Conservation (phyloP, 2,797 vertebrate species). For the Aythya fuligula region DNA sequence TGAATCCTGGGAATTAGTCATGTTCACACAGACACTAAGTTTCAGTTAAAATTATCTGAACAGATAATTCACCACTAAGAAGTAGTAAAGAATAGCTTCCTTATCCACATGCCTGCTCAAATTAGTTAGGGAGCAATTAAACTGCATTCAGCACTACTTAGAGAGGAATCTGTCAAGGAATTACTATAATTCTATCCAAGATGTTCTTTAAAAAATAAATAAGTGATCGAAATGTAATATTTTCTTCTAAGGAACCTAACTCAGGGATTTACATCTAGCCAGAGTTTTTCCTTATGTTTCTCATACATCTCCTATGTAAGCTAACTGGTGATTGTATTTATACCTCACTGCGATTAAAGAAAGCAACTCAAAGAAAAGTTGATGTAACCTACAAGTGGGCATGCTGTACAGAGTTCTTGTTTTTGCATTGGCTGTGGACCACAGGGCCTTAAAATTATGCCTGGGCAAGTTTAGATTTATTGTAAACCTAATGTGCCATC, state of each 20-base stretch:
- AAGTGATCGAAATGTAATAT: neutral
- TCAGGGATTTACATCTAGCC: neutral
- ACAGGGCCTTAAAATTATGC: neutral
- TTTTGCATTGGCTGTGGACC: neutral
- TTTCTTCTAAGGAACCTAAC: neutral
- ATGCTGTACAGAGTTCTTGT: accelerated
- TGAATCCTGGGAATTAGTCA: neutral
- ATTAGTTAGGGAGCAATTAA: neutral
- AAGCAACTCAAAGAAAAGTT: neutral
- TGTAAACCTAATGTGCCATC: neutral
- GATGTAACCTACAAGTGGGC: neutral
- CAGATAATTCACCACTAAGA: neutral
- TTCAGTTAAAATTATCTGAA: neutral
- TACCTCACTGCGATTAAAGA: neutral
- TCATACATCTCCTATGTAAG: neutral
- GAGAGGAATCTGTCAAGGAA: neutral
- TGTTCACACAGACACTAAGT: neutral
- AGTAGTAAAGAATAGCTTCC: neutral
- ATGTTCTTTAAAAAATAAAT: neutral
- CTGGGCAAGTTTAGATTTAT: neutral
- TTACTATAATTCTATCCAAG: neutral
- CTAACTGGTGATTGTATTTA: neutral
- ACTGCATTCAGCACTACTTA: neutral
- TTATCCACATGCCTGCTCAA: neutral
- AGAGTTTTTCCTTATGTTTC: neutral